Percentiles rank a stretch among this genome's conserved stretches.
These are phyloP conservation scores for Plutomurus gul DNA, from an alignment of 1,140 invertebrate genomes.

Conservation along the genomic window DNA sequence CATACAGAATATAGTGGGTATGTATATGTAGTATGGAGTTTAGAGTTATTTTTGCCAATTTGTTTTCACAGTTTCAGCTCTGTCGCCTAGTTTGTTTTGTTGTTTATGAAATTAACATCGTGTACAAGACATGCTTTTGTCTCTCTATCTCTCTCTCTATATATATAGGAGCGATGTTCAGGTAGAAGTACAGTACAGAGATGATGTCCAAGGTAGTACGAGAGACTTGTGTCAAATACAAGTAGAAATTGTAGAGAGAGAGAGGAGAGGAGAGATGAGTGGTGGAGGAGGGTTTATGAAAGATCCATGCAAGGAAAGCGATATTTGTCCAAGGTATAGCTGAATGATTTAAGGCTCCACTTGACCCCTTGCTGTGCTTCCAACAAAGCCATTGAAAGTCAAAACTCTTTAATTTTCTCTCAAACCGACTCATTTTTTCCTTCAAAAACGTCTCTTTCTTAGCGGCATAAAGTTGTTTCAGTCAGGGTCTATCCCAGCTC, in stretches of 20 bases:
- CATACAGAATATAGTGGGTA: too few species aligned
- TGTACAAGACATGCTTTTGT: too few species aligned
- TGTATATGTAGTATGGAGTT: too few species aligned
- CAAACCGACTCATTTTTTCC: conserved; percentile 44
- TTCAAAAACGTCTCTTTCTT: conserved; percentile 43
- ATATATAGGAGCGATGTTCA: not conserved
- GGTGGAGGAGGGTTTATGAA: conserved; percentile 36
- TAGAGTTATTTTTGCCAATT: too few species aligned
- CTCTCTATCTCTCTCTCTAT: too few species aligned
- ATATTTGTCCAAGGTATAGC: conserved; percentile 51
- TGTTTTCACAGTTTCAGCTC: too few species aligned
- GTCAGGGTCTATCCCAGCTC: too few species aligned
- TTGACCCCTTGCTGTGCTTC: conserved; percentile 51
- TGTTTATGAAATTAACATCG: too few species aligned
- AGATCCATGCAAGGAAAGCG: conserved; percentile 41
- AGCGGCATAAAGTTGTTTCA: not conserved
- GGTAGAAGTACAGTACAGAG: not conserved
- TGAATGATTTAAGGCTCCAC: conserved; percentile 54
- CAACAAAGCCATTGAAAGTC: conserved; percentile 53
- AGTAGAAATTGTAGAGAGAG: not conserved
- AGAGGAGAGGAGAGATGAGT: not conserved
- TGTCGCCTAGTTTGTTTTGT: too few species aligned
- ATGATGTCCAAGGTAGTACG: not conserved
- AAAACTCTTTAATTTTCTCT: conserved; percentile 54
- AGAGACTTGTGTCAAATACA: not conserved